These are phyloP conservation scores for Parnassius orleans DNA, from an alignment of 2,888 invertebrate genomes.

Conservation along the genomic window DNA sequence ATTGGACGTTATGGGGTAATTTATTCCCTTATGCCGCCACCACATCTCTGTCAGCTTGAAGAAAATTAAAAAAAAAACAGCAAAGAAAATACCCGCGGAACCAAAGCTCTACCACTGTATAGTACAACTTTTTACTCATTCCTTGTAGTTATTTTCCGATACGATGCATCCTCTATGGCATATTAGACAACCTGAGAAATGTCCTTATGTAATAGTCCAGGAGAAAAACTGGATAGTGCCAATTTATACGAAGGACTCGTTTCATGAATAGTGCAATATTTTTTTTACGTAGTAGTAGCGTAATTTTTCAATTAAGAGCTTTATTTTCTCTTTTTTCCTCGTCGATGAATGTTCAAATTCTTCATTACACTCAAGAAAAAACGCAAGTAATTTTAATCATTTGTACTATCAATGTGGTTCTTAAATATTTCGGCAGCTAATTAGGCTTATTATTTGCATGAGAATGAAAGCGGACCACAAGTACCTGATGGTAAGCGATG, in stretches of 20 bases:
- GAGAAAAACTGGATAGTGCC: slow-evolving; percentile 24
- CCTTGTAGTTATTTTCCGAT: slow-evolving; percentile 22
- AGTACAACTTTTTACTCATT: slow-evolving; percentile 28
- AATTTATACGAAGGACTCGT: slow-evolving; percentile 20
- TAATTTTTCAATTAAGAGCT: slow-evolving; percentile 4
- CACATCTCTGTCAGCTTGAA: slow-evolving; percentile 8
- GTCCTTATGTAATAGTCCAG: slow-evolving; percentile 24
- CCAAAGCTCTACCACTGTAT: slow-evolving; percentile 12
- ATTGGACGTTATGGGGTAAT: too few species aligned
- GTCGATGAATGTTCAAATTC: too few species aligned
- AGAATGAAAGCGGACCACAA: too few species aligned
- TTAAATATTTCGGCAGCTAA: too few species aligned
- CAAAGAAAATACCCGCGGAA: slow-evolving; percentile 13
- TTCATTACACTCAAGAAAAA: too few species aligned
- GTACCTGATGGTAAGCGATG: too few species aligned
- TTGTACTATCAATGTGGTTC: too few species aligned
- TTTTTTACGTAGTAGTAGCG: slow-evolving; percentile 7
- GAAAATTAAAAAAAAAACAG: neutral
- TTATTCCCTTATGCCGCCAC: too few species aligned
- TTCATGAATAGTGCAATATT: slow-evolving; percentile 22
- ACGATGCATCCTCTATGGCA: slow-evolving; percentile 22
- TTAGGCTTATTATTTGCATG: too few species aligned
- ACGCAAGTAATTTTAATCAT: too few species aligned
- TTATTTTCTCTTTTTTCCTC: neutral
- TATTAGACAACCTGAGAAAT: slow-evolving; percentile 27